Evolutionary conservation across 1,140 invertebrate genomes (phyloP).

Genomic region (Pseudoatta argentina): DNA sequence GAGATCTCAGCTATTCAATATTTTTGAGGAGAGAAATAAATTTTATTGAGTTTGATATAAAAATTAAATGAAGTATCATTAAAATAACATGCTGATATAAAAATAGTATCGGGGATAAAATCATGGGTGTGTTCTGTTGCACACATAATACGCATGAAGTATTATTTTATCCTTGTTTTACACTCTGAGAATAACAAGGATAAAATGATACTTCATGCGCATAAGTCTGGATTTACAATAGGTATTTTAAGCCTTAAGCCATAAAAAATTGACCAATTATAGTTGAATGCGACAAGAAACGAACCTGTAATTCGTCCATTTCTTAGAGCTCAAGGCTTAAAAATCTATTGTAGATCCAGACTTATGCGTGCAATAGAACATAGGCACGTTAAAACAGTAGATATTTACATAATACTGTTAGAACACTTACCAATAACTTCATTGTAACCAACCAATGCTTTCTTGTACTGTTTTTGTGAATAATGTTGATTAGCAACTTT

Average conservation of each 20-base stretch:
- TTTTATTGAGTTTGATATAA: background rate
- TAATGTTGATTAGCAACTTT: conserved; percentile 95
- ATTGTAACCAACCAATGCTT: conserved; percentile 93
- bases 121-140: too few relatives aligned
- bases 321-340: too few relatives aligned
- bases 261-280: too few relatives aligned
- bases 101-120: background rate
- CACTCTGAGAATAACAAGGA: too few relatives aligned
- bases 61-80: background rate
- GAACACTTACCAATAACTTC: conserved; percentile 92
- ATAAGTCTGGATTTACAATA: too few relatives aligned
- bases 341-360: too few relatives aligned
- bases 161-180: too few relatives aligned
- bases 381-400: background rate
- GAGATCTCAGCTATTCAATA: background rate
- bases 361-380: background rate
- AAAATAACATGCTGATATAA: background rate
- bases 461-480: conserved; percentile 94
- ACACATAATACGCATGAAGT: too few relatives aligned
- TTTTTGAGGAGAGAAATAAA: background rate
- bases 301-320: too few relatives aligned
- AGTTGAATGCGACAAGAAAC: too few relatives aligned
- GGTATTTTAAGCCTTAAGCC: too few relatives aligned
- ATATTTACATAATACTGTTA: conserved; percentile 24
- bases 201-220: too few relatives aligned